Percentiles rank a stretch among this genome's conserved stretches.
Conservation (phyloP, 1,140 invertebrate genomes). For the Tetramorium parvispinum region DNA sequence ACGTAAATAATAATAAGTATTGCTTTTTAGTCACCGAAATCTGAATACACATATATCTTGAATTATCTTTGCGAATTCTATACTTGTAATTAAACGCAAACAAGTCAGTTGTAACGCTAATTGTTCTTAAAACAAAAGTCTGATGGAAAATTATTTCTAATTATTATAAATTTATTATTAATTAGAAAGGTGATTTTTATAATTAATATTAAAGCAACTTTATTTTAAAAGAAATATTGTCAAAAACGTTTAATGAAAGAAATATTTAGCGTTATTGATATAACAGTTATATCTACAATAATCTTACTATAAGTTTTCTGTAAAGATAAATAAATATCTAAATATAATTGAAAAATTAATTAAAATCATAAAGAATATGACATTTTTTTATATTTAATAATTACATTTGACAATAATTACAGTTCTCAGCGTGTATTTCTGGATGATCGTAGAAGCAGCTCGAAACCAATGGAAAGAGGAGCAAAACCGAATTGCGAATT, state of each 20-base stretch:
- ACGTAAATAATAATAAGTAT: neutral
- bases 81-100: neutral
- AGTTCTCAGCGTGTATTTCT: constrained; percentile 81
- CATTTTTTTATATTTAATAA: neutral
- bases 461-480: constrained; percentile 72
- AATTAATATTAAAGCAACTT: neutral
- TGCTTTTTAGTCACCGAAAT: neutral
- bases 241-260: neutral
- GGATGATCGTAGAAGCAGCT: constrained; percentile 79
- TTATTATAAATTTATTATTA: too few relatives aligned
- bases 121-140: neutral
- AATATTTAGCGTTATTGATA: neutral
- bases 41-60: neutral
- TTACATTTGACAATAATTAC: constrained; percentile 51
- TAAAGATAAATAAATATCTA: neutral
- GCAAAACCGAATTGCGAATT: neutral
- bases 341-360: neutral
- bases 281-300: neutral
- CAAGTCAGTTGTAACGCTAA: neutral
- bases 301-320: neutral
- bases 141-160: neutral
- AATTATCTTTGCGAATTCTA: neutral
- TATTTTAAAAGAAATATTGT: neutral
- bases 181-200: too few relatives aligned
- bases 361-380: neutral